Base-by-base conservation (phyloP, 1,140 invertebrate species). In the Hydropsyche tenuis region DNA sequence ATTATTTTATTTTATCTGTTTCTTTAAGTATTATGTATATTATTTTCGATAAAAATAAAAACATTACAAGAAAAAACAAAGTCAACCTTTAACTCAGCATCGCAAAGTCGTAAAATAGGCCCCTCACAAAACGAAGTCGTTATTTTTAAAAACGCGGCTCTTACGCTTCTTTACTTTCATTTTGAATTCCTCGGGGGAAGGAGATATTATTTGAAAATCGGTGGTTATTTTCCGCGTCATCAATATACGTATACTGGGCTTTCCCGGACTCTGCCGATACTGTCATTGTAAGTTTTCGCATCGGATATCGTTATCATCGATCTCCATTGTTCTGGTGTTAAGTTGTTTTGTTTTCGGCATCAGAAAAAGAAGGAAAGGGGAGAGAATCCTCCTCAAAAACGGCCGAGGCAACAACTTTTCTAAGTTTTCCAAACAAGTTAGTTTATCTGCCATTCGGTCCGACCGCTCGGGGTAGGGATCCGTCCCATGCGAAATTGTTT, bases 261-360 rank as follows among this genome's bases (percentile, higher is more conserved):
- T 60, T 60, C 22, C 23, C 23, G 18, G 23, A 60, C n/a, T 11
- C 18, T 22, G 37, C 4, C 30, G 43, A 42, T 53, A 53, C 37
- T 51, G 69, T 30, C 73, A 56, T 65, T 74, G 72, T 51, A 75
- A 77, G 64, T 77, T 77, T 77, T 77, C 73, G 62, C 76, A 77
- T 77, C 73, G 73, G 72, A 77, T 77, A 75, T 77, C 76, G 76
- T 75, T 74, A 74, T 75, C 76, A 77, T 77, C 76, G 73, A 77
- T 77, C 76, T 77, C 76, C 76, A 77, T 77, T 77, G 76, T 77
- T 73, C 73, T 70, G 76, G 75, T 77, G 75, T 77, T 77, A 77
- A 77, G 70, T 77, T 77, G 76, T 75, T 77, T 77, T 77, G 76
- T 77, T 77, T 77, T 76, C 72, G 56, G n/a, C 20, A 12, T 12